phyloP scores from a whole-genome alignment of 2,888 invertebrate genomes.

The Cantharis rustica region DNA sequence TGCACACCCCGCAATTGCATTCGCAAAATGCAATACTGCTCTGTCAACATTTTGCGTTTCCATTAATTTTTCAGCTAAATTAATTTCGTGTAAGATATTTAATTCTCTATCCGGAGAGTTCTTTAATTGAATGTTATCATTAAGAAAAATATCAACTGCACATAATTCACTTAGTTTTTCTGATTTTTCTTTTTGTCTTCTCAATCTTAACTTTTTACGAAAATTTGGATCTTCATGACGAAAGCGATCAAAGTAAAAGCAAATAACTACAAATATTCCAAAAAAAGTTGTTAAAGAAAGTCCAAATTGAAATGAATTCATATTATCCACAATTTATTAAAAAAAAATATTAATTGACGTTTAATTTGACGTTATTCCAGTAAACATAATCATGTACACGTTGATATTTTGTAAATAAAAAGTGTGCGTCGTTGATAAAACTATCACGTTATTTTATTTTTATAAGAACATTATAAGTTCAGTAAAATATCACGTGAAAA shows the following conservation, averaged over 20 bases:
- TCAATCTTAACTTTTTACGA: constrained; percentile 12
- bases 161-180: not conserved
- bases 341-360: not conserved
- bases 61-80: constrained; percentile 40
- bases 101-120: constrained; percentile 10
- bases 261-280: constrained; percentile 13
- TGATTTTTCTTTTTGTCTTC: not conserved
- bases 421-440: too few relatives aligned
- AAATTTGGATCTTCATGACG: constrained; percentile 22
- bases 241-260: constrained; percentile 16
- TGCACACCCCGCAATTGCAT: constrained; percentile 38
- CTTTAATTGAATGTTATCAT: not conserved
- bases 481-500: too few relatives aligned
- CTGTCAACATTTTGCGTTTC: constrained; percentile 31
- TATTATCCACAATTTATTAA: not conserved
- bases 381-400: too few relatives aligned
- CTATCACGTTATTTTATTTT: not conserved
- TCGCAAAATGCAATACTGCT: constrained; percentile 40
- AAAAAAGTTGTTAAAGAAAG: constrained; percentile 8
- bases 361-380: not conserved
- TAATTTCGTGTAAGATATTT: constrained; percentile 38
- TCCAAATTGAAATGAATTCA: constrained; percentile 15
- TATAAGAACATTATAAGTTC: too few relatives aligned
- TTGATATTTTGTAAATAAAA: too few relatives aligned
- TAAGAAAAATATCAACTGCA: not conserved